These are phyloP conservation scores for Nothobranchius kuhntae DNA, from an alignment of 2,113 vertebrate species.

Conservation along the genomic window DNA sequence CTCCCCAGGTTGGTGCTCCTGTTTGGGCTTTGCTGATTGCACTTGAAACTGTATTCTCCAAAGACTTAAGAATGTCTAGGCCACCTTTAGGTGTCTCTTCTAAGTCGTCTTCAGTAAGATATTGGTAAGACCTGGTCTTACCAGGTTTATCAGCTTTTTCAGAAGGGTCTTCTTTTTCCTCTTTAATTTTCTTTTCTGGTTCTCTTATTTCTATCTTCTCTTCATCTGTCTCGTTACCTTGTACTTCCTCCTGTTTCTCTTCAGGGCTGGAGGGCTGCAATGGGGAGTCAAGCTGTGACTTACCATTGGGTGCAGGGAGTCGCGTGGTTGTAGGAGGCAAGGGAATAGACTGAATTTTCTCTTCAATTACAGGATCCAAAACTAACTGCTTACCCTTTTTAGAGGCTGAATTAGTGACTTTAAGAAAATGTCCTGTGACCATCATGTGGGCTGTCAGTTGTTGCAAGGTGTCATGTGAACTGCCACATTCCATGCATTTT, in stretches of 20 bases:
- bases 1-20: constrained; percentile 95
- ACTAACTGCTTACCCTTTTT: constrained; percentile 98
- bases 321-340: constrained; percentile 93
- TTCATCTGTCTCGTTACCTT: constrained; percentile 77
- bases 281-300: constrained; percentile 87
- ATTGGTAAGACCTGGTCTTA: constrained; percentile 87
- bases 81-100: constrained; percentile 94
- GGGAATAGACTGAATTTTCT: constrained; percentile 98
- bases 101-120: constrained; percentile 95
- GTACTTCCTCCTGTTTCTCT: constrained; percentile 83
- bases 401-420: constrained; percentile 97
- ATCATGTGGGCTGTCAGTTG: constrained; percentile 99
- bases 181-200: constrained; percentile 89
- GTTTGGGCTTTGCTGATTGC: constrained; percentile 99
- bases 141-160: constrained; percentile 87
- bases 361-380: constrained; percentile 91
- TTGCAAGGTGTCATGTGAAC: constrained; percentile 97
- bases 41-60: constrained; percentile 96
- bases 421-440: constrained; percentile 98
- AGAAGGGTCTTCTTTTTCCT: constrained; percentile 87
- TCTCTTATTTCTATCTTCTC: constrained; percentile 60
- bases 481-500: constrained; percentile 99
- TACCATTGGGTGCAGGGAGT: constrained; percentile 84
- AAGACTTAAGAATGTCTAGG: constrained; percentile 94
- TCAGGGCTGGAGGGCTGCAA: constrained; percentile 75